These are phyloP conservation scores for Prunella strophiata DNA, from an alignment of 2,797 vertebrate genomes.

Conservation along the genomic window DNA sequence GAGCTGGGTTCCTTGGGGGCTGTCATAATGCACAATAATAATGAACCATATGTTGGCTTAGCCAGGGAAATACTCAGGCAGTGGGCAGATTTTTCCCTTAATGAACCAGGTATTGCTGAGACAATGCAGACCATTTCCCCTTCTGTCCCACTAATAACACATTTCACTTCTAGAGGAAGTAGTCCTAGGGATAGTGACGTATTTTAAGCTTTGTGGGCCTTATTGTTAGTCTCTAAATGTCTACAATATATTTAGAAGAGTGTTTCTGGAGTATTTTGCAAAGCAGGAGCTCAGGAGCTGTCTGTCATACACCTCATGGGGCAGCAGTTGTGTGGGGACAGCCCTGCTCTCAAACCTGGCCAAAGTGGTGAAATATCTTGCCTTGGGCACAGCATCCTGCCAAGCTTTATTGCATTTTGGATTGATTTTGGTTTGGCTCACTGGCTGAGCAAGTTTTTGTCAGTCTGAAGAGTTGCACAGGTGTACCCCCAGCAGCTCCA, in stretches of 20 bases:
- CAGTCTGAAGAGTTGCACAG: not conserved
- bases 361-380: too few relatives aligned
- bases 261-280: not conserved
- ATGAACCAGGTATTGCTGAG: constrained; percentile 57
- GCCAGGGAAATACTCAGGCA: constrained; percentile 44
- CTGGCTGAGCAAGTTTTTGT: not conserved
- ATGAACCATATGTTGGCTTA: constrained; percentile 39
- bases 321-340: not conserved
- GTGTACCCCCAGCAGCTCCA: not conserved
- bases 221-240: constrained; percentile 4
- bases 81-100: constrained; percentile 33
- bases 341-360: not conserved
- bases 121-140: constrained; percentile 49
- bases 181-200: constrained; percentile 25
- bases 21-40: constrained; percentile 30
- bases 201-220: not conserved
- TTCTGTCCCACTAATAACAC: constrained; percentile 1
- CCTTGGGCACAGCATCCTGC: not conserved
- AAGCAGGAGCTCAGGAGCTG: fast-evolving
- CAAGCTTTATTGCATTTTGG: not conserved
- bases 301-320: fast-evolving
- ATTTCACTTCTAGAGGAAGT: constrained; percentile 40
- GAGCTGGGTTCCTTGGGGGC: constrained; percentile 54
- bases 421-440: not conserved
- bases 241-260: not conserved